A percentile compares a stretch with the other conserved stretches of the same genome.
Conservation (phyloP, 64 coral and sea anemone genomes). For the Actinia tenebrosa region DNA sequence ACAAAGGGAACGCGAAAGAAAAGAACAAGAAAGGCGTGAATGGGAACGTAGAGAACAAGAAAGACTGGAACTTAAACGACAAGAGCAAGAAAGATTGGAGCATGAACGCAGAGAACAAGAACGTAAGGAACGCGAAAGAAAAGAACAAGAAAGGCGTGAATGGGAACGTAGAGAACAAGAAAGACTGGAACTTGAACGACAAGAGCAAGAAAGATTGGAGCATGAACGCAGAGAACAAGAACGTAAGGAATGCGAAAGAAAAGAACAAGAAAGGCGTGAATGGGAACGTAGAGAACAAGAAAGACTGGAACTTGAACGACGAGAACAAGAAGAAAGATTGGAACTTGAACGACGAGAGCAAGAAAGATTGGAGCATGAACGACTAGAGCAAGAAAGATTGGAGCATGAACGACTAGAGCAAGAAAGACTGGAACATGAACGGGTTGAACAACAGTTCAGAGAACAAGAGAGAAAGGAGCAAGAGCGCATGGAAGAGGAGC, state of each 20-base stretch:
- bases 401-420: neutral
- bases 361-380: neutral
- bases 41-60: neutral
- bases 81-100: neutral
- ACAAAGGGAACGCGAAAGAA: neutral
- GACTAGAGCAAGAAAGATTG: neutral
- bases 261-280: neutral
- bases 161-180: neutral
- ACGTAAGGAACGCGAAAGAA: neutral
- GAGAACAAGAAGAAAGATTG: neutral
- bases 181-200: neutral
- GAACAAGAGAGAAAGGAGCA: conserved; percentile 3
- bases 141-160: neutral
- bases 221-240: no score
- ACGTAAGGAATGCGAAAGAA: no score
- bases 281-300: neutral
- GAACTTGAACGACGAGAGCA: neutral
- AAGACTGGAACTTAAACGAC: neutral
- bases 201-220: no score
- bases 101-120: neutral
- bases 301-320: neutral
- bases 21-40: neutral
- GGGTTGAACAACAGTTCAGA: neutral
- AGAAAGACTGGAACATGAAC: neutral
- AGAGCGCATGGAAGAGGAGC: neutral